Evolutionary conservation across 2,888 invertebrate genomes (phyloP).

Genomic region (Blastobasis adustella): DNA sequence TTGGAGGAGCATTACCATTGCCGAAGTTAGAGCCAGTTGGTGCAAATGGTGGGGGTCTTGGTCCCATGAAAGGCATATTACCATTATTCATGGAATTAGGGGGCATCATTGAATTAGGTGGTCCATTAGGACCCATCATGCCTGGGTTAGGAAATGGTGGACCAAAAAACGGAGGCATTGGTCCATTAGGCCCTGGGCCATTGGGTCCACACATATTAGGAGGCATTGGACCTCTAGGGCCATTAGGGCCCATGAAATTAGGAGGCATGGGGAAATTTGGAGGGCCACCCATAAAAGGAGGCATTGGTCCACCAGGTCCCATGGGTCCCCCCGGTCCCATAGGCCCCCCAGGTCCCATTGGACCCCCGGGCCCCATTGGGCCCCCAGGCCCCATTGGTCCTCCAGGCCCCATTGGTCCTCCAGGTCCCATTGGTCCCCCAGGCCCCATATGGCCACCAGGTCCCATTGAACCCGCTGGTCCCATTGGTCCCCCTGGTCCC

Average conservation of each 20-base stretch:
- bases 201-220: conserved; percentile 39
- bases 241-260: conserved; percentile 57
- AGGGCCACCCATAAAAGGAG: conserved; percentile 48
- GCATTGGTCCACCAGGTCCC: conserved; percentile 28
- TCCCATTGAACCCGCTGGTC: conserved; percentile 21
- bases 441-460: conserved; percentile 24
- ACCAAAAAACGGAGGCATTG: conserved; percentile 38
- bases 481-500: conserved; percentile 8
- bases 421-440: conserved; percentile 17
- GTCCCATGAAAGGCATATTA: conserved; percentile 54
- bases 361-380: conserved; percentile 20
- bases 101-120: conserved; percentile 42
- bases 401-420: conserved; percentile 17
- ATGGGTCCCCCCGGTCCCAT: conserved; percentile 19
- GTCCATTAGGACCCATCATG: conserved; percentile 35
- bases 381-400: conserved; percentile 6
- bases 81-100: conserved; percentile 30
- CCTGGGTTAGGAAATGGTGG: conserved; percentile 33
- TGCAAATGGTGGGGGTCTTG: conserved; percentile 47
- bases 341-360: conserved; percentile 9
- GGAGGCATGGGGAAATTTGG: conserved; percentile 58
- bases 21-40: conserved; percentile 50
- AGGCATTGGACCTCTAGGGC: conserved; percentile 32
- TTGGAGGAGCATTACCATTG: conserved; percentile 36
- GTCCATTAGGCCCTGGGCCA: conserved; percentile 34